A percentile compares a stretch with the other conserved stretches of the same genome.
Evolutionary conservation across 37 sponge, comb jelly and placozoan species (phyloP).

Genomic region (Haliclona indistincta): DNA sequence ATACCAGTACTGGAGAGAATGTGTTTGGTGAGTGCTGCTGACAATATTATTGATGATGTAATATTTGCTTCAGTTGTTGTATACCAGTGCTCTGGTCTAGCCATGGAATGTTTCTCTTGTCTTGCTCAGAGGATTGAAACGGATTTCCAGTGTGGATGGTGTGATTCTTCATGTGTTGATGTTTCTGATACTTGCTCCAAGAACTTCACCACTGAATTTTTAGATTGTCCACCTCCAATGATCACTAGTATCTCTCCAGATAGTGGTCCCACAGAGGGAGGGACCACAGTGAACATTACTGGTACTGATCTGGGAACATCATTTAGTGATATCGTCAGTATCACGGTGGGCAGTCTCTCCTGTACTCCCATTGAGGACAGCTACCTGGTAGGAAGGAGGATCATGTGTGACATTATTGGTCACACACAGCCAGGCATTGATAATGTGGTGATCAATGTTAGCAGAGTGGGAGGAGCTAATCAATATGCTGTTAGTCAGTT

Average conservation of each 20-base stretch:
- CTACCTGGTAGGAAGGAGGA: constrained; percentile 30
- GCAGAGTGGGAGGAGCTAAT: background rate
- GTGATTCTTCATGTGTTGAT: constrained; percentile 14
- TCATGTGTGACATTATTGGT: constrained; percentile 33
- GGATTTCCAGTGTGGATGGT: constrained; percentile 66
- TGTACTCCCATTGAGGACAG: constrained; percentile 25
- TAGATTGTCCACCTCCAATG: constrained; percentile 36
- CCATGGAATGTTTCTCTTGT: constrained; percentile 42
- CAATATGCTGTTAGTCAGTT: background rate
- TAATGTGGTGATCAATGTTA: no score
- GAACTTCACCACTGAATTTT: no score
- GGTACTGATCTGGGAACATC: constrained; percentile 72
- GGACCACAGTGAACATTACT: constrained; percentile 56
- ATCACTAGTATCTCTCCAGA: constrained; percentile 48
- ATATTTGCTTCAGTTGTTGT: constrained; percentile 31
- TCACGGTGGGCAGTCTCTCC: constrained; percentile 12
- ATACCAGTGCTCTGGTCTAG: constrained; percentile 34
- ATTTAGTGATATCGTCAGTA: constrained; percentile 20
- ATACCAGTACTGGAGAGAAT: background rate
- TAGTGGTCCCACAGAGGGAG: constrained; percentile 65
- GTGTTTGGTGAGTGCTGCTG: background rate
- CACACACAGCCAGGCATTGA: background rate
- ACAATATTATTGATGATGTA: background rate
- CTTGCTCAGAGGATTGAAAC: constrained; percentile 16
- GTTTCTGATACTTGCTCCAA: background rate